Percentiles rank a stretch among this genome's conserved stretches.
Conservation (phyloP, 2,888 invertebrate species). For the Epistrophe grossulariae region DNA sequence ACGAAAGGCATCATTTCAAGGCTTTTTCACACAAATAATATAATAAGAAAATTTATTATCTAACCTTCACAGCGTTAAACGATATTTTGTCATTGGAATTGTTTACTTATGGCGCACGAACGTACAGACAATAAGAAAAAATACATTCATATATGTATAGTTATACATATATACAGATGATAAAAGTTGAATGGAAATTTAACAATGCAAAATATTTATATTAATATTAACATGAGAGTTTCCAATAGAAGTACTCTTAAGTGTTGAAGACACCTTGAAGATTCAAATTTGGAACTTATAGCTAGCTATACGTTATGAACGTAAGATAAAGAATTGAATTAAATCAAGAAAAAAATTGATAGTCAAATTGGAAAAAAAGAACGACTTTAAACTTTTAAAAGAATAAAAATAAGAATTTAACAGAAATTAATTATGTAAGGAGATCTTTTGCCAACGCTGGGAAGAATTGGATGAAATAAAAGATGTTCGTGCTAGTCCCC, state of each 20-base stretch:
- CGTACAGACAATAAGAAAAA: conserved; percentile 7
- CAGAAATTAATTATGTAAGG: too few species aligned
- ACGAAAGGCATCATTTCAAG: conserved; percentile 8
- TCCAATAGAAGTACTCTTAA: conserved; percentile 14
- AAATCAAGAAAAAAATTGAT: neutral
- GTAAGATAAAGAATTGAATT: neutral
- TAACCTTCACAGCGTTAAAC: conserved; percentile 6
- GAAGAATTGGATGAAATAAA: too few species aligned
- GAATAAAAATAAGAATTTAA: too few species aligned
- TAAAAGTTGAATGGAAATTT: conserved; percentile 42
- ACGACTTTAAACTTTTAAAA: too few species aligned
- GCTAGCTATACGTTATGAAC: neutral
- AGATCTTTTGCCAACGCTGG: too few species aligned
- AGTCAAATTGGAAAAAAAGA: neutral
- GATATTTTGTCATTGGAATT: conserved; percentile 18
- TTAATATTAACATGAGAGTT: conserved; percentile 18
- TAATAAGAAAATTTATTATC: neutral
- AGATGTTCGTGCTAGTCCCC: too few species aligned
- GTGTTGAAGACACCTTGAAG: conserved; percentile 58
- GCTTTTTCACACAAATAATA: neutral
- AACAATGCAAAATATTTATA: neutral
- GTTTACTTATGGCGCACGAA: conserved; percentile 43
- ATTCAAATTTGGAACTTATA: neutral
- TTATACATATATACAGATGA: conserved; percentile 28
- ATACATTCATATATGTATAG: neutral